Evolutionary conservation across 1,140 invertebrate species (phyloP).

Genomic region (honey bee (Apis mellifera)): DNA sequence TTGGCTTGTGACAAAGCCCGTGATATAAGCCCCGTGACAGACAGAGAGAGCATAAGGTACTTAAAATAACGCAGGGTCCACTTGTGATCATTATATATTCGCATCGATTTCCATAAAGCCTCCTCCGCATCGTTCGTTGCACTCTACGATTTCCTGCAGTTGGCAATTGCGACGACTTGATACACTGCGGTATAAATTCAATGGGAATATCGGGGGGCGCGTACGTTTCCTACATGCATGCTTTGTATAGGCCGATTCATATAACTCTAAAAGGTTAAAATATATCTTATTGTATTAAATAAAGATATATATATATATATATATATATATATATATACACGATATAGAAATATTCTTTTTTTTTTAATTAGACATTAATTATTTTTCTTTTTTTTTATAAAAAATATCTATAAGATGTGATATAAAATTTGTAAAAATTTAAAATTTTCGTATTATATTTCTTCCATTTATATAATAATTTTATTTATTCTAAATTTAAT

Average conservation of each 20-base stretch:
- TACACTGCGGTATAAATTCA: constrained; percentile 37
- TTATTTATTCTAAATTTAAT: no score
- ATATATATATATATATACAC: no score
- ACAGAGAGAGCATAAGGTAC: neutral
- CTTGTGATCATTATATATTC: constrained; percentile 48
- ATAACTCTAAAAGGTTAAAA: no score
- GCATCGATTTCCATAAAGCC: constrained; percentile 53
- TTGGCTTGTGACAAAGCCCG: neutral
- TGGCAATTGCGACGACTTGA: constrained; percentile 40
- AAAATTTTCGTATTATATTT: no score
- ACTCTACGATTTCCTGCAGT: constrained; percentile 36
- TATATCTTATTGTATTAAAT: no score
- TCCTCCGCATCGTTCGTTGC: constrained; percentile 20
- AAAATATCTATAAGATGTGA: no score
- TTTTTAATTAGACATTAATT: no score
- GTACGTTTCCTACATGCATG: neutral
- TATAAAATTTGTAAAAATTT: no score
- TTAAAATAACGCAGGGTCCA: constrained; percentile 34
- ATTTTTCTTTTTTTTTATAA: no score
- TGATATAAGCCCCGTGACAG: neutral
- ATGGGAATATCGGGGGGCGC: neutral
- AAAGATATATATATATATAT: no score
- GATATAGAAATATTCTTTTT: no score
- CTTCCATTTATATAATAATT: no score
- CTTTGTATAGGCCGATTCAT: neutral